Evolutionary conservation across 2,113 vertebrate genomes (phyloP).

Genomic region (Sardina pilchardus): DNA sequence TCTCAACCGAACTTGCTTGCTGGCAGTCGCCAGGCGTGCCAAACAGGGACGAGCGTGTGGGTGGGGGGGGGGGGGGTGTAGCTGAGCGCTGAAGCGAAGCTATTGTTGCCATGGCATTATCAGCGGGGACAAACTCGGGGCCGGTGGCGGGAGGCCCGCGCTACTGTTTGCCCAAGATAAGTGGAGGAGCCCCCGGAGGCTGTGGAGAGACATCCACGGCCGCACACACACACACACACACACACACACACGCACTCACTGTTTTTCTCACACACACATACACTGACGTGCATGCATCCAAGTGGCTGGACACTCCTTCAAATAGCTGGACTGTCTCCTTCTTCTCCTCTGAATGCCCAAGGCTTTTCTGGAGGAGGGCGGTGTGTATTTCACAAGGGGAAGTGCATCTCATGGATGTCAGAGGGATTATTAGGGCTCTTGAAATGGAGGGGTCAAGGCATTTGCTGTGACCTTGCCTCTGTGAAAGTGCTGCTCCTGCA

Average conservation of each 20-base stretch:
- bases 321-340: neutral
- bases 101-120: slow-evolving; percentile 30
- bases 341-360: neutral
- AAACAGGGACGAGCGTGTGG: neutral
- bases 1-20: neutral
- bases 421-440: neutral
- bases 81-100: neutral
- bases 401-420: neutral
- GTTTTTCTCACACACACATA: neutral
- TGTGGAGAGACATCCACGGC: neutral
- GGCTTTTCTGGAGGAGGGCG: neutral
- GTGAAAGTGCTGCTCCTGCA: neutral
- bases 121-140: slow-evolving; percentile 30
- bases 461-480: neutral
- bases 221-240: no score
- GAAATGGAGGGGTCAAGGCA: neutral
- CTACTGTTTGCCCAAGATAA: slow-evolving; percentile 37
- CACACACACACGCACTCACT: neutral
- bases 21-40: neutral
- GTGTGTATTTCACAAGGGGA: neutral
- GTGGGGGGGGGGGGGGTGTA: neutral
- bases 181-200: neutral
- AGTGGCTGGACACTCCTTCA: neutral
- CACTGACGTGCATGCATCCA: neutral
- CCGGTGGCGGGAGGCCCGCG: slow-evolving; percentile 27